A percentile compares a stretch with the other conserved stretches of the same genome.
These are phyloP conservation scores for Drosophila fuyamai DNA, from an alignment of 1,140 invertebrate species.

Conservation along the genomic window DNA sequence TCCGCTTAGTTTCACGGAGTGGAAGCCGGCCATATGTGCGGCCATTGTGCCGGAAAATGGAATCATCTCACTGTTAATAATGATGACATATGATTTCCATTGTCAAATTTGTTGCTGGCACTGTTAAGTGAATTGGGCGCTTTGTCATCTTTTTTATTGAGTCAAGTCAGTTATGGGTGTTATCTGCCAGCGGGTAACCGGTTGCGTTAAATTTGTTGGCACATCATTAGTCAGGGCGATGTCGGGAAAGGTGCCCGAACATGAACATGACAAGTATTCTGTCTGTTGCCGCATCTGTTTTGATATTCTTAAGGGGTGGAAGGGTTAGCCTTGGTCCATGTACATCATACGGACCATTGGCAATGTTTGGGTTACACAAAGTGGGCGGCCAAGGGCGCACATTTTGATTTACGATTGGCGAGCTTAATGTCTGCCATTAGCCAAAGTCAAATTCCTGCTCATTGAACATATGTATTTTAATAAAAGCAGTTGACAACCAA, in stretches of 20 bases:
- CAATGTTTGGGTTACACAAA: slow-evolving; percentile 27
- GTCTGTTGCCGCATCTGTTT: slow-evolving; percentile 70
- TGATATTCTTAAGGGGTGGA: slow-evolving; percentile 59
- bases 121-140: slow-evolving; percentile 79
- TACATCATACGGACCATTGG: slow-evolving; percentile 22
- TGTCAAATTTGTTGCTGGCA: slow-evolving; percentile 73
- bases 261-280: slow-evolving; percentile 18
- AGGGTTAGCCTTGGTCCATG: slow-evolving; percentile 30
- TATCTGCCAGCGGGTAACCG: slow-evolving; percentile 43
- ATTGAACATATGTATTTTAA: slow-evolving; percentile 3
- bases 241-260: slow-evolving; percentile 43
- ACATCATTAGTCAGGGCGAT: slow-evolving; percentile 79
- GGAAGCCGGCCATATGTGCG: slow-evolving; percentile 75
- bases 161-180: slow-evolving; percentile 35
- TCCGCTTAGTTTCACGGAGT: slow-evolving; percentile 77
- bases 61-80: slow-evolving; percentile 84
- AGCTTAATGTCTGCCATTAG: slow-evolving; percentile 29
- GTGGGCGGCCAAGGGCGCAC: slow-evolving; percentile 24
- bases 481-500: slow-evolving; percentile 5
- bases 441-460: slow-evolving; percentile 6
- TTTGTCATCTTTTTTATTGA: slow-evolving; percentile 72
- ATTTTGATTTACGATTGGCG: slow-evolving; percentile 59
- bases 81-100: slow-evolving; percentile 85
- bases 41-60: slow-evolving; percentile 76
- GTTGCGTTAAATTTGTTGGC: slow-evolving; percentile 83